Base-by-base conservation (phyloP, 2,888 invertebrate genomes). In the Meta bourneti region DNA sequence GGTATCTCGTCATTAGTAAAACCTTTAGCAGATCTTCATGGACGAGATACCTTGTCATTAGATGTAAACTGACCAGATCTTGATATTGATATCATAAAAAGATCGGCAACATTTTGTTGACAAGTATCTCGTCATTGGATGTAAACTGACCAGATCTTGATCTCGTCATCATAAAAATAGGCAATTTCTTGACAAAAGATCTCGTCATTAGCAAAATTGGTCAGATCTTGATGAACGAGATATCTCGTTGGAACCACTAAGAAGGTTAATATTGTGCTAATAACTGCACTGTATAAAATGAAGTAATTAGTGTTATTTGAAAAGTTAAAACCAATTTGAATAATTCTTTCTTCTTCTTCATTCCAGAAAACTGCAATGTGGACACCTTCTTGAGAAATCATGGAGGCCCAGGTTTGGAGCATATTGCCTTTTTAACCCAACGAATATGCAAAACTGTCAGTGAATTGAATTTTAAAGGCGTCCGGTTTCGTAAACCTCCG, bases 341-440 rank as follows among this genome's bases (percentile, higher is more conserved):
- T 8, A 70, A 70, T 13, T 19, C 70, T 19, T 0, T 19, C 19
- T 70, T 70, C 70, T 0, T 19, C 19, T 70, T 70, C 70, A 80
- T 93, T 93, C 11, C 90, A 95, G 95, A 94, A 51, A 94, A 94
- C 69, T 95, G 95, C 91, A 95, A 95, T 91, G 94, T 95, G n/a
- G 94, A 94, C 75, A 94, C 94, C 7, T 95, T 95, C 93, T 93
- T 95, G 34, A 91, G 93, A 49, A 94, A 95, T 49, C 95, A 95
- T 93, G 94, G 94, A 34, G 95, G 95, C 5, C 94, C 95, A 7
- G 95, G 95, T 1, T 93, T 95, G 8, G 95, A 95, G 92, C 95
- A 95, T 93, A 94, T 95, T 69, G 95, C 95, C 20, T 94, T 95
- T 4, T 94, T 94, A 92, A 94, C 95, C 0, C 91, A 93, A 6